A percentile compares a stretch with the other conserved stretches of the same genome.
Conservation (phyloP, 2,113 vertebrate species). For the Sminthopsis crassicaudata region DNA sequence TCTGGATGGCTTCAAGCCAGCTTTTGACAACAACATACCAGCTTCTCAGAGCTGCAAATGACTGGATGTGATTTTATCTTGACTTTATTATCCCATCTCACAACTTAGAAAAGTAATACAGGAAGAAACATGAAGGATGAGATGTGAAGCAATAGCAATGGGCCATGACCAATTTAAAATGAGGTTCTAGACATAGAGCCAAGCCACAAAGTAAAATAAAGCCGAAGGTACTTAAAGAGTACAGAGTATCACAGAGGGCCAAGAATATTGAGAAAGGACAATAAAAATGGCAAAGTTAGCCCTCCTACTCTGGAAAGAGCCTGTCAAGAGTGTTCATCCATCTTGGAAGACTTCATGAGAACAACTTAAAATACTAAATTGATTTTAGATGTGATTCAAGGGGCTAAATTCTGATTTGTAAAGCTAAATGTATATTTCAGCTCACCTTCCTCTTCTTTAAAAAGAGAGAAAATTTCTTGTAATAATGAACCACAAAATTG, state of each 20-base stretch:
- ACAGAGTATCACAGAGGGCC: not conserved
- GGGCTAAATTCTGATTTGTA: constrained; percentile 21
- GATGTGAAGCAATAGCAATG: constrained; percentile 38
- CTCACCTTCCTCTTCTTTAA: not conserved
- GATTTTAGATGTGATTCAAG: constrained; percentile 15
- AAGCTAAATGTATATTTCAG: not conserved
- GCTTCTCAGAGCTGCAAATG: constrained; percentile 71
- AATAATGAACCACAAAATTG: not conserved
- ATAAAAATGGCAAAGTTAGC: constrained; percentile 17
- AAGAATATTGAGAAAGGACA: not conserved
- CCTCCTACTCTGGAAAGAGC: not conserved
- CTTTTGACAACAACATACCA: constrained; percentile 73
- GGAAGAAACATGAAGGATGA: constrained; percentile 10
- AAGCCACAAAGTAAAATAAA: not conserved
- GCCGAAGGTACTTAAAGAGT: not conserved
- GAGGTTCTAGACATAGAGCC: not conserved
- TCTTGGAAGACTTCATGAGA: constrained; percentile 39
- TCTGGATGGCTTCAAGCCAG: constrained; percentile 63
- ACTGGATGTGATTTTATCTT: constrained; percentile 46
- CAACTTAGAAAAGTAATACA: constrained; percentile 25
- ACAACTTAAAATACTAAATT: constrained; percentile 6
- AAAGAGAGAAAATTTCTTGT: not conserved
- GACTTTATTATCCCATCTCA: constrained; percentile 66
- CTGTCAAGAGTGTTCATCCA: not conserved
- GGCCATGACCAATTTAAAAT: not conserved